A percentile compares a stretch with the other conserved stretches of the same genome.
phyloP scores from a whole-genome alignment of 2,888 invertebrate species.

The Platerodrilus igneus region DNA sequence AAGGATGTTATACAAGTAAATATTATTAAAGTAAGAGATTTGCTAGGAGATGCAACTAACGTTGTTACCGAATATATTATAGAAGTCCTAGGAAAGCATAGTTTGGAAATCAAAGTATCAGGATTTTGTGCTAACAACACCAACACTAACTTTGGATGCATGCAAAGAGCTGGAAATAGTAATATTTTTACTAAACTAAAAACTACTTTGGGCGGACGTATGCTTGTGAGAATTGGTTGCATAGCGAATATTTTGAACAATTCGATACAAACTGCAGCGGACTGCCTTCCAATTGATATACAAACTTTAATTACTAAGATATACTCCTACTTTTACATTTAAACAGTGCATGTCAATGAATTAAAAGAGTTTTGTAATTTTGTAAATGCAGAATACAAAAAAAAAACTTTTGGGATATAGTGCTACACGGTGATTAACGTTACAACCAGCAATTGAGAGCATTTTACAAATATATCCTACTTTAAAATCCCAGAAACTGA shows the following conservation, averaged over 20 bases:
- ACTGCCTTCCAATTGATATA: slow-evolving; percentile 8
- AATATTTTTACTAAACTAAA: slow-evolving; percentile 4
- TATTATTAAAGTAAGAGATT: slow-evolving; percentile 2
- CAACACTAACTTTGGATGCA: slow-evolving; percentile 12
- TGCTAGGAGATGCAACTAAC: slow-evolving; percentile 10
- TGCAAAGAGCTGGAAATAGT: slow-evolving; percentile 3
- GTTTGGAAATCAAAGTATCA: slow-evolving; percentile 5
- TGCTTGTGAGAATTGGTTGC: slow-evolving; percentile 8
- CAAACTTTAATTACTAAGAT: slow-evolving; percentile 8
- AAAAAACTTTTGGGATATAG: too few species aligned
- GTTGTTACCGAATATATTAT: too few species aligned
- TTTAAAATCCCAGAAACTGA: too few species aligned
- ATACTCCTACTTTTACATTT: too few species aligned
- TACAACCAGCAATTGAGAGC: too few species aligned
- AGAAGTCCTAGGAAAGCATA: background rate
- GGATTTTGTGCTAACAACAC: slow-evolving; percentile 6
- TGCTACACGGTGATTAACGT: too few species aligned
- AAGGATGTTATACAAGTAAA: slow-evolving; percentile 8
- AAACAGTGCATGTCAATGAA: too few species aligned
- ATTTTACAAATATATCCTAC: too few species aligned
- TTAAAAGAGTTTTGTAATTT: too few species aligned
- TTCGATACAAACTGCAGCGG: too few species aligned
- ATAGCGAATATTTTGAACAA: slow-evolving; percentile 6
- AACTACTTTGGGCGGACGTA: too few species aligned
- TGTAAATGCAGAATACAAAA: too few species aligned